Conservation (phyloP, 2,888 invertebrate genomes). For the Anthoptus insignis region DNA sequence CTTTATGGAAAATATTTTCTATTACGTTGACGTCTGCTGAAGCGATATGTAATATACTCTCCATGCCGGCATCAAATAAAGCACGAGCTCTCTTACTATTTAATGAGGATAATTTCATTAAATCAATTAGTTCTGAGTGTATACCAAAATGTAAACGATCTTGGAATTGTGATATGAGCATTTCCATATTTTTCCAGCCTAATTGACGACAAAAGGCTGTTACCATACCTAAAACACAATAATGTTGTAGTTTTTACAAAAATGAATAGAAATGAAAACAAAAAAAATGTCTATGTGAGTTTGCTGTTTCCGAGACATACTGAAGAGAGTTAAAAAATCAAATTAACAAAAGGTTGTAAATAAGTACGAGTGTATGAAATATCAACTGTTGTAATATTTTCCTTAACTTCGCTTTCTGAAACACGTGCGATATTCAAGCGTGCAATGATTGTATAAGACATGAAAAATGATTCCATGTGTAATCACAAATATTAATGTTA, state of each 20-base stretch:
- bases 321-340: too few species aligned
- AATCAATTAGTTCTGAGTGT: conserved; percentile 96
- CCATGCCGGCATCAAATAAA: conserved; percentile 93
- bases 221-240: conserved; percentile 93
- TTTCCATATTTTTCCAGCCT: conserved; percentile 97
- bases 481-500: conserved; percentile 54
- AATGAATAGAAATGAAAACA: too few species aligned
- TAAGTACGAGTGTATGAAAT: too few species aligned
- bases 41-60: conserved; percentile 93
- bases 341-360: too few species aligned
- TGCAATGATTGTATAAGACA: too few species aligned
- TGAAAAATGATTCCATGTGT: too few species aligned
- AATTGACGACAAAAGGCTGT: conserved; percentile 97
- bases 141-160: conserved; percentile 98
- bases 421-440: too few species aligned
- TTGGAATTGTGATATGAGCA: conserved; percentile 97
- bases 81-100: conserved; percentile 95
- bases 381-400: too few species aligned
- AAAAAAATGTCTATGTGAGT: too few species aligned
- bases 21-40: conserved; percentile 89
- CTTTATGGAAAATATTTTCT: conserved; percentile 92
- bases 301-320: too few species aligned
- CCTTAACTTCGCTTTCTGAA: too few species aligned
- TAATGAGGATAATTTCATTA: conserved; percentile 94
- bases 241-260: too few species aligned